phyloP scores from a whole-genome alignment of 2,888 invertebrate species.

The Vesta saturnalis region DNA sequence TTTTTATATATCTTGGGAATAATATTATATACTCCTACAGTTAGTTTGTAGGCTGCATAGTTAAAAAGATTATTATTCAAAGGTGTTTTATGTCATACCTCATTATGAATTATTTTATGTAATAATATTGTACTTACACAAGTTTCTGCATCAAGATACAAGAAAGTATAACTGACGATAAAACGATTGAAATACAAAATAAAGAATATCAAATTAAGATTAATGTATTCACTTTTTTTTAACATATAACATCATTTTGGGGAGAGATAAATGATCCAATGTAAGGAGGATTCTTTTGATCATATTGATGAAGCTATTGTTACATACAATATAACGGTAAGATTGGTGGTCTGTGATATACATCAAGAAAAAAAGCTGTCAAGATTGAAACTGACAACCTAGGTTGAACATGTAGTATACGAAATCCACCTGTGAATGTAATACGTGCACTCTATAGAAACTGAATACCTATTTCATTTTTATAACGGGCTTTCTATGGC shows the following conservation, averaged over 20 bases:
- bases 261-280: neutral
- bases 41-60: constrained; percentile 17
- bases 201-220: neutral
- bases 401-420: neutral
- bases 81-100: no score
- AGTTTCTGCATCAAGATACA: neutral
- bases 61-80: neutral
- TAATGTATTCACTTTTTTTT: neutral
- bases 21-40: constrained; percentile 19
- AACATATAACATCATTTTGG: no score
- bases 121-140: neutral
- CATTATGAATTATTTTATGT: neutral
- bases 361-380: constrained; percentile 28
- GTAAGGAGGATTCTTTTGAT: constrained; percentile 8
- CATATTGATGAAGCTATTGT: constrained; percentile 47
- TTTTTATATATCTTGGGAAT: constrained; percentile 13
- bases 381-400: constrained; percentile 1
- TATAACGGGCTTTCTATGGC: neutral
- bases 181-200: no score
- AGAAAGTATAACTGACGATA: neutral
- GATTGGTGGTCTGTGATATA: constrained; percentile 44
- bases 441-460: neutral
- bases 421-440: neutral
- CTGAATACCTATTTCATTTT: neutral
- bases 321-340: constrained; percentile 46